A percentile compares a stretch with the other conserved stretches of the same genome.
Conservation (phyloP, 1,140 invertebrate species). For the Drosophila sp. region DNA sequence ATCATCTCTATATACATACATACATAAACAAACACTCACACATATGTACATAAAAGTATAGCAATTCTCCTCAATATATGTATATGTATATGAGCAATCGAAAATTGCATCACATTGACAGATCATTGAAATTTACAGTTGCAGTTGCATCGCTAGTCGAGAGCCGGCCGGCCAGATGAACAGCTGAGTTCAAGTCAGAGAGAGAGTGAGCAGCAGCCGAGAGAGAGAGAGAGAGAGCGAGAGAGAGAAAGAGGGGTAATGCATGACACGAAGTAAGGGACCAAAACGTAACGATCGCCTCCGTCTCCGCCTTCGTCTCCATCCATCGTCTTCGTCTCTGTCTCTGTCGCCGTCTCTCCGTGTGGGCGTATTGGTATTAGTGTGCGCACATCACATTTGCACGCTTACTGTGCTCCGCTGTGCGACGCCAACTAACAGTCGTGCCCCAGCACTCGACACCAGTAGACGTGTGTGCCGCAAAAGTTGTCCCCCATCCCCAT, state of each 20-base stretch:
- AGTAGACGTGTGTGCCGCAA: conserved; percentile 59
- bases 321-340: conserved; percentile 33
- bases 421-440: conserved; percentile 62
- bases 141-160: background rate
- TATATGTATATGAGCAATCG: background rate
- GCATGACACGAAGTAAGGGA: conserved; percentile 30
- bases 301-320: conserved; percentile 37
- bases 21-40: background rate
- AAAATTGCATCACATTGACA: conserved; percentile 1
- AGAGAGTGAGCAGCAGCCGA: background rate
- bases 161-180: conserved; percentile 16
- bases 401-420: conserved; percentile 43
- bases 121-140: conserved; percentile 5
- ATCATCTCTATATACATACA: background rate
- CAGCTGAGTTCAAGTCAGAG: background rate
- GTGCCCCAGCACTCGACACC: conserved; percentile 67
- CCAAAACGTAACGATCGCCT: conserved; percentile 11
- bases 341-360: conserved; percentile 18
- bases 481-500: background rate
- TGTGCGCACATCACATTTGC: conserved; percentile 20
- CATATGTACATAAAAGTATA: too few species aligned
- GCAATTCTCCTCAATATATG: background rate
- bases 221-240: conserved; percentile 16
- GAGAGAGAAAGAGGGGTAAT: conserved; percentile 7
- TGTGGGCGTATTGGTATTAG: conserved; percentile 23